phyloP scores from a whole-genome alignment of 2,113 vertebrate genomes.

The cat (Felis catus) region F.catus_Fca126_mat1.0 CM031412.1:153823001-153823500 shows the following conservation, averaged over 20 bases:
- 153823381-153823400: neutral
- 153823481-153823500: neutral
- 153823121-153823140: neutral
- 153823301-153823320: neutral
- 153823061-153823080: neutral
- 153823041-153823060: conserved; percentile 14
- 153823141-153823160: neutral
- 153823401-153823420: neutral
- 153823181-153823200: neutral
- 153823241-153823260: neutral
- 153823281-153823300: conserved; percentile 13
- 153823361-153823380: neutral
- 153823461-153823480: neutral
- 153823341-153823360: neutral
- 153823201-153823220: conserved; percentile 8
- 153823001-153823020: neutral
- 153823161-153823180: neutral
- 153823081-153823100: neutral
- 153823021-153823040: conserved; percentile 50
- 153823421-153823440: neutral
- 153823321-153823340: neutral
- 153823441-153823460: no score
- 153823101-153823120: neutral
- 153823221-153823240: conserved; percentile 14
- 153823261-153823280: neutral